These are phyloP conservation scores for Steinernema carpocapsae DNA, from an alignment of 2,888 invertebrate genomes.

Conservation along the genomic window DNA sequence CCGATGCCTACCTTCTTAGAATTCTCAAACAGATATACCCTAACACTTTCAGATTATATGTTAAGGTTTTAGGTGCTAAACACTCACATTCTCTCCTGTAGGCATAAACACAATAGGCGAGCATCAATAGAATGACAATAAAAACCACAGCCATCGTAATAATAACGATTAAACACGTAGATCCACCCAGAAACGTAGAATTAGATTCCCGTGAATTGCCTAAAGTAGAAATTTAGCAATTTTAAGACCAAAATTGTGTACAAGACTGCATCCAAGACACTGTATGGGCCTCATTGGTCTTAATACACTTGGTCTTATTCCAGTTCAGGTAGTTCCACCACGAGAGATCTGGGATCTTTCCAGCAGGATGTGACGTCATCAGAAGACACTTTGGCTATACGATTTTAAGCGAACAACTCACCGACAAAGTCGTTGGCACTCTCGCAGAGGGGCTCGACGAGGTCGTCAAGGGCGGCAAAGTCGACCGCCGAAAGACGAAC, in stretches of 20 bases:
- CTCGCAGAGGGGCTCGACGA: slow-evolving; percentile 59
- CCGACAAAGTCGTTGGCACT: slow-evolving; percentile 56
- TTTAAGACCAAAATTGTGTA: slow-evolving; percentile 39
- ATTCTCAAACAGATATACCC: no score
- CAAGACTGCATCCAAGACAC: slow-evolving; percentile 64
- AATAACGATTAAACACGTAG: slow-evolving; percentile 44
- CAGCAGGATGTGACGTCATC: neutral
- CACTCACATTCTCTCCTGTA: slow-evolving; percentile 54
- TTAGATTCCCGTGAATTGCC: slow-evolving; percentile 1
- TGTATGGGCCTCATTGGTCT: slow-evolving; percentile 55
- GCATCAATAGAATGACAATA: slow-evolving; percentile 40
- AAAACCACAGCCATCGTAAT: slow-evolving; percentile 44
- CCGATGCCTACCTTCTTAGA: no score
- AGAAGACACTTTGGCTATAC: neutral
- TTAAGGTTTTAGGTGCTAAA: neutral
- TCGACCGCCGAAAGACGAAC: slow-evolving; percentile 54
- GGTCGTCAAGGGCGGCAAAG: slow-evolving; percentile 52
- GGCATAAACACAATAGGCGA: slow-evolving; percentile 47
- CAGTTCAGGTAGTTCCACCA: slow-evolving; percentile 67
- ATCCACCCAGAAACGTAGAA: neutral
- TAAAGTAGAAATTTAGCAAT: slow-evolving; percentile 38
- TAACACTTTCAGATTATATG: no score
- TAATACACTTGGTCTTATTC: slow-evolving; percentile 62
- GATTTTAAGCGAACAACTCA: slow-evolving; percentile 28
- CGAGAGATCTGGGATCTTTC: slow-evolving; percentile 53